Evolutionary conservation across 2,797 vertebrate genomes (phyloP).

Genomic region (Momotus momota): DNA sequence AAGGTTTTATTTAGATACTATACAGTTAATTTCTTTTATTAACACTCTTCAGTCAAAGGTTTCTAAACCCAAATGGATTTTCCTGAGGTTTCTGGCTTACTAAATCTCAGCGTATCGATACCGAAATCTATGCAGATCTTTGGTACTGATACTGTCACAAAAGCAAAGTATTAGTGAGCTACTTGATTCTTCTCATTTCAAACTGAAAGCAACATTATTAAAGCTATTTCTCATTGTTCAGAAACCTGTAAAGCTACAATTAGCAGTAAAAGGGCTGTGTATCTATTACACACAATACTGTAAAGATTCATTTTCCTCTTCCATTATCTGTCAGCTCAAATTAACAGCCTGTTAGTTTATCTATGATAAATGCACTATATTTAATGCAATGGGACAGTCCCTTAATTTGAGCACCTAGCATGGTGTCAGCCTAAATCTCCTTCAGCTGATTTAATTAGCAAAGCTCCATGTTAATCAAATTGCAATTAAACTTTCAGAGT

Average conservation of each 20-base stretch:
- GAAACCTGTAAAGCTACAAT: not conserved
- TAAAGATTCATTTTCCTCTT: conserved; percentile 57
- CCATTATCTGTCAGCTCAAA: conserved; percentile 51
- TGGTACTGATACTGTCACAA: not conserved
- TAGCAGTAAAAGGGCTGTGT: not conserved
- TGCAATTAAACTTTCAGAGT: conserved; percentile 69
- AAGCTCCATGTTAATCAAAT: conserved; percentile 72
- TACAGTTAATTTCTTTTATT: not conserved
- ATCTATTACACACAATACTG: not conserved
- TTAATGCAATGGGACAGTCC: conserved; percentile 73
- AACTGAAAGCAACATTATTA: conserved; percentile 1
- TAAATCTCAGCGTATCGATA: not conserved
- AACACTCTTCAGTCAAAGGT: not conserved
- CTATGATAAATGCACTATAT: conserved; percentile 62
- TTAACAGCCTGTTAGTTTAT: conserved; percentile 64
- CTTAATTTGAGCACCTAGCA: conserved; percentile 67
- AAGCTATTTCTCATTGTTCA: conserved; percentile 32
- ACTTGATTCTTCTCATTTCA: not conserved
- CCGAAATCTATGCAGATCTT: not conserved
- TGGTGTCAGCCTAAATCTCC: conserved; percentile 69
- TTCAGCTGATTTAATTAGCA: conserved; percentile 77
- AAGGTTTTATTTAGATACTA: not conserved
- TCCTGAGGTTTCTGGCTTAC: not conserved
- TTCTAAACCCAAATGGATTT: not conserved
- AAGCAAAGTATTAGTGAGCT: not conserved